Evolutionary conservation across 2,888 invertebrate species (phyloP).

Genomic region (Calliscelio sp.): DNA sequence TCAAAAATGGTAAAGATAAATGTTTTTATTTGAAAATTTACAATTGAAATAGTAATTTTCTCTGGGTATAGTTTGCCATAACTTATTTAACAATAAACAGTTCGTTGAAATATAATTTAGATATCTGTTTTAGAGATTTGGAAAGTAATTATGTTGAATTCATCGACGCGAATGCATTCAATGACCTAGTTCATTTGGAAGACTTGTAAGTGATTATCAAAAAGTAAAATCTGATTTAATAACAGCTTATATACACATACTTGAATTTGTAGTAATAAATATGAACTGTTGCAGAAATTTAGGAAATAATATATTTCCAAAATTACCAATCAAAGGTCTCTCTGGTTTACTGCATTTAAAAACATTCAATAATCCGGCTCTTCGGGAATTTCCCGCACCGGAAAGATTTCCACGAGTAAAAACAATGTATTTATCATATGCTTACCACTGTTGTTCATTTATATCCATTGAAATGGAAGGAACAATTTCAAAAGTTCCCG

Average conservation of each 20-base stretch:
- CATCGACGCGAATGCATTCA: conserved; percentile 95
- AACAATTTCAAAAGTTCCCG: conserved; percentile 83
- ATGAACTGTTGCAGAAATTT: conserved; percentile 90
- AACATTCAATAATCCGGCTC: conserved; percentile 95
- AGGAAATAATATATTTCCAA: conserved; percentile 95
- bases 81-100: too few relatives aligned
- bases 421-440: conserved; percentile 95
- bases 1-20: too few relatives aligned
- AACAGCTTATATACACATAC: neutral
- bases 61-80: too few relatives aligned
- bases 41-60: too few relatives aligned
- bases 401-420: conserved; percentile 95
- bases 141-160: conserved; percentile 94
- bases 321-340: conserved; percentile 93
- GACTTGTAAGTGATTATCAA: conserved; percentile 96
- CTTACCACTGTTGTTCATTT: conserved; percentile 92
- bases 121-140: conserved; percentile 90
- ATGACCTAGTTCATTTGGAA: conserved; percentile 91
- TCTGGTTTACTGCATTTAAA: conserved; percentile 93
- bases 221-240: too few relatives aligned
- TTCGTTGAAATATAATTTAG: too few relatives aligned
- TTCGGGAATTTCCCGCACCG: conserved; percentile 95
- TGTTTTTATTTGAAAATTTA: too few relatives aligned
- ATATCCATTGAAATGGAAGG: conserved; percentile 86
- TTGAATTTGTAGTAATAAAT: neutral